Evolutionary conservation across 2,113 vertebrate species (phyloP), one percentile per base, ranked within the genome.

Genomic region (Stercorarius parasiticus): DNA sequence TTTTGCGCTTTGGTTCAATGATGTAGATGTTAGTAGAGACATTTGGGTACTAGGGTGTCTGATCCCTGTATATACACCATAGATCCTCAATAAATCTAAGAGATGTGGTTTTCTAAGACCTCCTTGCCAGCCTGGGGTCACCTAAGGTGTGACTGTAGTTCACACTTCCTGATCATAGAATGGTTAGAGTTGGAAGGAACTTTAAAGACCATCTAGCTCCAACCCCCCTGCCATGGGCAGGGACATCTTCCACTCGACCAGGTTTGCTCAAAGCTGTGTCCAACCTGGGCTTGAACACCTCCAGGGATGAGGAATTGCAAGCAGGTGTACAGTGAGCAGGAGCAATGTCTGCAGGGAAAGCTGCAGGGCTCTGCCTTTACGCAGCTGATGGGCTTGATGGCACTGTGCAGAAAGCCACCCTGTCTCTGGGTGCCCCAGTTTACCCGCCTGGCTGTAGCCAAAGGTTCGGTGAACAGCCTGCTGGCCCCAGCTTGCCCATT

Each of bases 161-260:
- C 26, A 0, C 0, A 0, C 10, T 76, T 19, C 45, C 53, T 4
- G 34, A 58, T n/a, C 32, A n/a, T 15, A n/a, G 56, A n/a, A 34
- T 8, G 20, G 32, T 58, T 58, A 21, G 19, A 22, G 34, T 59
- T 59, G 56, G 56, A 59, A 59, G 32, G 56, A 59, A n/a, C 56
- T 34, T n/a, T n/a, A 59, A 59, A 23, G 56, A 23, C n/a, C 56
- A 58, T 34, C 13, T n/a, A n/a, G 32, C n/a, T n/a, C 34, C 34
- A 59, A 21, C 21, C 13, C 56, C 13, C 13, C 32, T n/a, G 56
- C 32, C 34, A 5, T 22, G 13, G 32, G 32, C 56, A 59, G 56
- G 56, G 56, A n/a, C 56, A 59, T 34, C 34, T 59, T 34, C 32
- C 56, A 23, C 21, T 22, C 9, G 20, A 59, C 20, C 34, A 59